A percentile compares a stretch with the other conserved stretches of the same genome.
Evolutionary conservation across 2,113 vertebrate species (phyloP).

Genomic region (Cervus canadensis): DNA sequence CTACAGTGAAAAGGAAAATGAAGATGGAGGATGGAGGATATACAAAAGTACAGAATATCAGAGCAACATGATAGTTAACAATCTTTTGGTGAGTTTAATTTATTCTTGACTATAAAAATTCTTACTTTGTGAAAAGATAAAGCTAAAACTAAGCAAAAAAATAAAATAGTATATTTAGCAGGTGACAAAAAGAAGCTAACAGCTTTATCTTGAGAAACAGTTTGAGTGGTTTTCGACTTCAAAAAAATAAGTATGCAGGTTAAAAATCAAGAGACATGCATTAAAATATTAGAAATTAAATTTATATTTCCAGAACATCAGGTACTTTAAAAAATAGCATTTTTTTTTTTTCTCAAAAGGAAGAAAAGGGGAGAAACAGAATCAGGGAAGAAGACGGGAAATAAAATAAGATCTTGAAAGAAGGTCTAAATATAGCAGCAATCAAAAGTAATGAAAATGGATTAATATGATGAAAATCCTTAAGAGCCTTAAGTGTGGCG

Average conservation of each 20-base stretch:
- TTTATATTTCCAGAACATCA: neutral
- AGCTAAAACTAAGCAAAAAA: neutral
- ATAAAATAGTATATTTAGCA: neutral
- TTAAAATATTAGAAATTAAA: neutral
- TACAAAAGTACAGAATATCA: neutral
- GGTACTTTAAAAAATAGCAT: neutral
- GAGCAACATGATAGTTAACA: neutral
- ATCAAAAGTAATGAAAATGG: neutral
- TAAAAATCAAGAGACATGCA: neutral
- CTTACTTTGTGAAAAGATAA: neutral
- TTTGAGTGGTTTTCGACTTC: neutral
- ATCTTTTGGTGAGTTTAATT: neutral
- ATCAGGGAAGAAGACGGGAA: neutral
- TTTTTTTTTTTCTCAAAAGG: neutral
- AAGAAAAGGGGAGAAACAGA: neutral
- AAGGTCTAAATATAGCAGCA: neutral
- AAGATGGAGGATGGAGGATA: neutral
- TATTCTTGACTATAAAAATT: neutral
- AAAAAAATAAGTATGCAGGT: neutral
- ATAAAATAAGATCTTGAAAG: neutral
- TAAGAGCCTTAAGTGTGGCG: neutral
- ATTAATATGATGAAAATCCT: neutral
- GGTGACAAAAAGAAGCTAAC: neutral
- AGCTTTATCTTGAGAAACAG: neutral
- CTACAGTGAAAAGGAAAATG: neutral